Base-by-base conservation (phyloP, 2,113 vertebrate species). In the Seriola quinqueradiata region DNA sequence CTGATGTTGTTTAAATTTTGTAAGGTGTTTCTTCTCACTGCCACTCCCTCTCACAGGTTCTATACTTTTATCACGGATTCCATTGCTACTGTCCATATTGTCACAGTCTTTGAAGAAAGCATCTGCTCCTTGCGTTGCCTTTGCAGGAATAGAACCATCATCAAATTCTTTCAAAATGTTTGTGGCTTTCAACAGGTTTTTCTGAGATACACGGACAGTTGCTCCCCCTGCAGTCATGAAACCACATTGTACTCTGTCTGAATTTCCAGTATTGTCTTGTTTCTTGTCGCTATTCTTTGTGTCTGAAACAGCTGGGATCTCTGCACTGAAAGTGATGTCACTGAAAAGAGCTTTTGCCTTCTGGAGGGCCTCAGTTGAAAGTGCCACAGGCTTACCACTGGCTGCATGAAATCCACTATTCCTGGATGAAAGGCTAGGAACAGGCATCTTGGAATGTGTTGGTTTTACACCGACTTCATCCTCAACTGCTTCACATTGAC, bases 381-480 rank as follows among this genome's bases (percentile, higher is more conserved):
- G n/a, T 1, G 75, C 44, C 25, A 96, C 94, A 2, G 65, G 78
- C 78, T 96, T 96, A 73, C 95, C 96, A 89, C 94, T 95, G 81
- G 95, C 96, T 78, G 96, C 95, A 81, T 82, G 95, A 92, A 97
- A 97, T 21, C 94, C 95, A 82, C 79, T 80, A 69, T 78, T 84
- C 59, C 79, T 72, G 71, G 58, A 19, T 69, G 72, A n/a, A 21
- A n/a, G 69, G 40, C 5, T 23, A 25, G 46, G 54, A 44, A 28
- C 46, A 21, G 60, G 58, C 44, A n/a, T 38, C 7, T 70, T 73
- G 16, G n/a, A 66, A 71, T 40, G 21, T 8, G 50, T 48, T 60
- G 28, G n/a, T 52, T 44, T 70, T 57, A 9, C 17, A 13, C 10
- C 0, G 5, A 70, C 36, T 70, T 63, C 21, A 67, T 86, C 70